Evolutionary conservation across 2,797 vertebrate species (phyloP).

Genomic region (Semotilus atromaculatus): DNA sequence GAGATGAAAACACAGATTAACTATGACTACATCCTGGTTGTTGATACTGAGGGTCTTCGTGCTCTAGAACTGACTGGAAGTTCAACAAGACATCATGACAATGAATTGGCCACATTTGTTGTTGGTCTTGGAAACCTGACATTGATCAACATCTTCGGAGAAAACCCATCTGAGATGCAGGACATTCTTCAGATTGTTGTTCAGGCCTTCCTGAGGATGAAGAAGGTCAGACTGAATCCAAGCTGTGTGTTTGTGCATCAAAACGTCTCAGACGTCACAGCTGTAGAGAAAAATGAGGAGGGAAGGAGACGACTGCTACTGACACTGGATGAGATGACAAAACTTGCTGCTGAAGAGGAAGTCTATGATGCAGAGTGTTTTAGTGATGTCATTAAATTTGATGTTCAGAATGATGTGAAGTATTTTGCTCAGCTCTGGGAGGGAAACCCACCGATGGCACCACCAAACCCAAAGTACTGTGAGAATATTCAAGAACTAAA

Average conservation of each 20-base stretch:
- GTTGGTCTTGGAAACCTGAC: neutral
- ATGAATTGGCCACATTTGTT: neutral
- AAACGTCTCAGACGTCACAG: neutral
- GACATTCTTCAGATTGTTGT: neutral
- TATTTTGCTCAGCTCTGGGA: neutral
- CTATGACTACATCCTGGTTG: neutral
- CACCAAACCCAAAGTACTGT: neutral
- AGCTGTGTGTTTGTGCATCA: neutral
- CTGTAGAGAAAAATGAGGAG: neutral
- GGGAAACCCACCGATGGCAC: neutral
- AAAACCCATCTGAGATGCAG: neutral
- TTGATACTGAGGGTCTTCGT: neutral
- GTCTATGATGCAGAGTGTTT: neutral
- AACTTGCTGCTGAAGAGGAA: neutral
- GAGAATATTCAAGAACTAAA: neutral
- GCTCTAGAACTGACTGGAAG: neutral
- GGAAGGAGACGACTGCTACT: neutral
- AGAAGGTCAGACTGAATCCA: neutral
- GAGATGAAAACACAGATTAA: neutral
- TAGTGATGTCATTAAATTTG: neutral
- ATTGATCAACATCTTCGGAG: neutral
- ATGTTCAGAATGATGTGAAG: neutral
- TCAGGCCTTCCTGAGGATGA: neutral
- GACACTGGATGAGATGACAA: neutral
- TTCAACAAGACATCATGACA: neutral